Evolutionary conservation across 2,888 invertebrate genomes (phyloP).

Genomic region (Ligdia adustata): DNA sequence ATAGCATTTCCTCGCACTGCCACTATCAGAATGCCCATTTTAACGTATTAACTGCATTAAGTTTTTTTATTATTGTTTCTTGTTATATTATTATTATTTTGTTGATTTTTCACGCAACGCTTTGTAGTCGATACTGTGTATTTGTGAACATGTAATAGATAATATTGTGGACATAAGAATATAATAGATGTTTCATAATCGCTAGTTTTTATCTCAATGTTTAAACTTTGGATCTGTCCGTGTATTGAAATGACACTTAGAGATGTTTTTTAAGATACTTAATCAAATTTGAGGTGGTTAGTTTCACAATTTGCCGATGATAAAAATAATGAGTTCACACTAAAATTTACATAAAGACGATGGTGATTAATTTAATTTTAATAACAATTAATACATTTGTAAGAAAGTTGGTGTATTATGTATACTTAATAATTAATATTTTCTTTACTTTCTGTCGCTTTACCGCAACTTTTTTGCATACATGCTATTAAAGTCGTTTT

Average conservation of each 20-base stretch:
- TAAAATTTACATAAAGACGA: no score
- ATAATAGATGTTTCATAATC: slow-evolving; percentile 54
- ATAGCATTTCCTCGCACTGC: slow-evolving; percentile 60
- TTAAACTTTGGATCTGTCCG: slow-evolving; percentile 78
- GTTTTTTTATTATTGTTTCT: slow-evolving; percentile 64
- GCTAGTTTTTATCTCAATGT: slow-evolving; percentile 75
- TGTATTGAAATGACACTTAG: slow-evolving; percentile 54
- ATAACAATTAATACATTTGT: no score
- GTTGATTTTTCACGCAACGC: slow-evolving; percentile 63
- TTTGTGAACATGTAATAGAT: slow-evolving; percentile 15
- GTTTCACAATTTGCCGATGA: slow-evolving; percentile 17
- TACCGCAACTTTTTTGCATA: no score
- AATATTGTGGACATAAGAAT: slow-evolving; percentile 34
- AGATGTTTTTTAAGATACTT: slow-evolving; percentile 72
- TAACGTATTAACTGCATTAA: slow-evolving; percentile 40
- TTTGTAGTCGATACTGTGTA: slow-evolving; percentile 65
- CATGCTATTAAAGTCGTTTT: background rate
- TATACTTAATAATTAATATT: no score
- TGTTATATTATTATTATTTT: slow-evolving; percentile 66
- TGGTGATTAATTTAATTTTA: no score
- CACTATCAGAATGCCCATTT: slow-evolving; percentile 47
- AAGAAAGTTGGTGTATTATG: no score
- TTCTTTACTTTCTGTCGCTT: no score
- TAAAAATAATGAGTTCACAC: no score
- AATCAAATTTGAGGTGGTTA: slow-evolving; percentile 45